Conservation (phyloP, 2,113 vertebrate species). For the Oreamnos americanus region DNA sequence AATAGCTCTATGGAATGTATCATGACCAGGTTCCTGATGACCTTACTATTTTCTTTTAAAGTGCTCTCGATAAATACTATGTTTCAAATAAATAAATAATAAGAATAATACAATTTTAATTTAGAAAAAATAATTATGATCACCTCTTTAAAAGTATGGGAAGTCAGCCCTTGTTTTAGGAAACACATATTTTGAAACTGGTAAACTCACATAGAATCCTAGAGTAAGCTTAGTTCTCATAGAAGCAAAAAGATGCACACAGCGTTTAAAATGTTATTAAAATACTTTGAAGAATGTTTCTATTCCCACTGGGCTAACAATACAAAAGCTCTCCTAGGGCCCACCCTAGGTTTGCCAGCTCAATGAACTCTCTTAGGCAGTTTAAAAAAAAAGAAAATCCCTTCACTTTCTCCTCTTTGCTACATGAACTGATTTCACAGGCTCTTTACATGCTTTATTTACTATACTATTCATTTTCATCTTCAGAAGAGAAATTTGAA, state of each 20-base stretch:
- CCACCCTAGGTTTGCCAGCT: not conserved
- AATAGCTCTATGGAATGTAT: not conserved
- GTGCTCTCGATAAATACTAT: not conserved
- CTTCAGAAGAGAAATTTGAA: slow-evolving; percentile 71
- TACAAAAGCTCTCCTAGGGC: slow-evolving; percentile 4
- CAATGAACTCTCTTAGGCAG: not conserved
- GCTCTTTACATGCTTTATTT: slow-evolving; percentile 69
- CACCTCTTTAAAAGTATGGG: not conserved
- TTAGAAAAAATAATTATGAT: not conserved
- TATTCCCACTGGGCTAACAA: not conserved
- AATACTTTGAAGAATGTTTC: slow-evolving; percentile 13
- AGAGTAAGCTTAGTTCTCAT: not conserved
- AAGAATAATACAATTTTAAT: not conserved
- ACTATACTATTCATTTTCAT: slow-evolving; percentile 79
- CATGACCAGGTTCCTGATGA: not conserved
- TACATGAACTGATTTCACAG: slow-evolving; percentile 63
- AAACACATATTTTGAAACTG: slow-evolving; percentile 2
- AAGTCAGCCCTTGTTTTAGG: not conserved
- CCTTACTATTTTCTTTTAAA: not conserved
- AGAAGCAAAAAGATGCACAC: not conserved
- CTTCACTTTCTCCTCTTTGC: not conserved
- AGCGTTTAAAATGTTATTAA: not conserved
- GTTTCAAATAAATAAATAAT: not conserved
- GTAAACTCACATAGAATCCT: slow-evolving; percentile 1
- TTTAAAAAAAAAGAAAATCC: not conserved